Conservation (phyloP, 2,888 invertebrate genomes). For the Agrypnus murinus region DNA sequence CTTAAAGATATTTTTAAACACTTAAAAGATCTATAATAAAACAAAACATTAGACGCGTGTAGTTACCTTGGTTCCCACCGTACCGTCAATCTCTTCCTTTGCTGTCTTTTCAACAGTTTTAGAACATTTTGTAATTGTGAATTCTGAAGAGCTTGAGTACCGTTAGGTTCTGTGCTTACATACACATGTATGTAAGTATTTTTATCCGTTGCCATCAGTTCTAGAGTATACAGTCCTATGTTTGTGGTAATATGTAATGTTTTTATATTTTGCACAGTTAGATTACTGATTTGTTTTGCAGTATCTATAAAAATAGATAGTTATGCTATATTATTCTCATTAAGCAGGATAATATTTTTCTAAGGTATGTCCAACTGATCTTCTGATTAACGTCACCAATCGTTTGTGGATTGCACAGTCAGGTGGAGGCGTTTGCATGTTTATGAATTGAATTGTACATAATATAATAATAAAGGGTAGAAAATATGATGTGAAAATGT, state of each 20-base stretch:
- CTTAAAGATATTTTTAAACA: too few relatives aligned
- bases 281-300: constrained; percentile 29
- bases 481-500: too few relatives aligned
- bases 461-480: too few relatives aligned
- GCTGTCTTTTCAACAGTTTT: constrained; percentile 62
- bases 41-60: too few relatives aligned
- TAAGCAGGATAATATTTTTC: background rate
- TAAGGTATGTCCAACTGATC: too few relatives aligned
- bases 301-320: constrained; percentile 26
- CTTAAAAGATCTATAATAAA: too few relatives aligned
- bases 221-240: constrained; percentile 56
- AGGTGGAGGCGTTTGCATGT: too few relatives aligned
- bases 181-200: constrained; percentile 66
- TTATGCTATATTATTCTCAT: background rate
- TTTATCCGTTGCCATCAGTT: constrained; percentile 56
- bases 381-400: background rate
- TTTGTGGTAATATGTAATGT: constrained; percentile 55
- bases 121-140: constrained; percentile 57
- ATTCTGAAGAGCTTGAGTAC: constrained; percentile 64
- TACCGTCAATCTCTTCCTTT: constrained; percentile 63
- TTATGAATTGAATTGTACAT: too few relatives aligned
- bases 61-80: constrained; percentile 69
- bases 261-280: constrained; percentile 51
- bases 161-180: constrained; percentile 67
- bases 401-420: too few relatives aligned